These are phyloP conservation scores for Heliothis subflexa DNA, from an alignment of 1,140 invertebrate genomes.

Conservation along the genomic window DNA sequence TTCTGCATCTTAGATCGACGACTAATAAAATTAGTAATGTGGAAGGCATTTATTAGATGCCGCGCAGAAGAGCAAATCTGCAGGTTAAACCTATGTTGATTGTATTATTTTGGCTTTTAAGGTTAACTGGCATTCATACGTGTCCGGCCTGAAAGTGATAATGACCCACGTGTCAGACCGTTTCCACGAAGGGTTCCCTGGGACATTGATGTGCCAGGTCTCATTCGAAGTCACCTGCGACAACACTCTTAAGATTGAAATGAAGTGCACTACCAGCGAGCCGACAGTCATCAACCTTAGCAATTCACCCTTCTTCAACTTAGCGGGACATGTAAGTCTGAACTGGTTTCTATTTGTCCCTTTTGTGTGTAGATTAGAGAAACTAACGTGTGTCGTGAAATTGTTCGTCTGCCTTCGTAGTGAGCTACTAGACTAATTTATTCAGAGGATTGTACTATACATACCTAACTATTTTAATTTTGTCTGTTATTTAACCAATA, in stretches of 20 bases:
- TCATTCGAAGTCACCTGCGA: constrained; percentile 91
- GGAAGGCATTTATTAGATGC: no score
- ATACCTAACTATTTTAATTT: no score
- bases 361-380: neutral
- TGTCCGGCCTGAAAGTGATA: constrained; percentile 87
- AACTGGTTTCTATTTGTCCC: neutral
- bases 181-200: constrained; percentile 95
- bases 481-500: no score
- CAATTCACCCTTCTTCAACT: constrained; percentile 97
- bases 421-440: no score
- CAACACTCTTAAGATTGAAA: constrained; percentile 92
- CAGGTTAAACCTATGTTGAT: neutral
- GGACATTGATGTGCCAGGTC: constrained; percentile 89
- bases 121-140: constrained; percentile 87
- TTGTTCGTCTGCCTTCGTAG: no score
- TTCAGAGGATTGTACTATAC: no score
- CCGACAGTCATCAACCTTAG: constrained; percentile 95
- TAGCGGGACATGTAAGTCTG: constrained; percentile 92
- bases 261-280: constrained; percentile 91
- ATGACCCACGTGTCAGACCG: constrained; percentile 91
- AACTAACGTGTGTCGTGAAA: no score
- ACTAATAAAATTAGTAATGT: no score
- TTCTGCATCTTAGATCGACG: no score
- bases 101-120: constrained; percentile 51
- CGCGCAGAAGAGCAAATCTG: no score